Base-by-base conservation (phyloP, 2,113 vertebrate genomes). In the Clinocottus analis region DNA sequence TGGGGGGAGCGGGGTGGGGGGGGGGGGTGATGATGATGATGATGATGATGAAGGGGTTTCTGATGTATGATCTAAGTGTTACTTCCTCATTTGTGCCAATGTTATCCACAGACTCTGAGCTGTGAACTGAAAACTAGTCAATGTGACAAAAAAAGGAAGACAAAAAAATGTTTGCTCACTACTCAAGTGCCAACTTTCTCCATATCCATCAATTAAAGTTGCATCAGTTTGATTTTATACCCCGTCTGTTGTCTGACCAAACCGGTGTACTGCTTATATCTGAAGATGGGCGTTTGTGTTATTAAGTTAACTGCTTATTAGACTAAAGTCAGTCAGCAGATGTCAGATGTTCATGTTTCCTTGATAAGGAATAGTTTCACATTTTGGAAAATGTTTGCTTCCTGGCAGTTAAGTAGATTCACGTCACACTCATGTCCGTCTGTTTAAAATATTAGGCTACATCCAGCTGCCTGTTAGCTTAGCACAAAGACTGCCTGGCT, bases 31-130 rank as follows among this genome's bases (percentile, higher is more conserved):
- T 11, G 39, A 41, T 2, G 31, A 31, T n/a, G 17, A 39, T 17
- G 5, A 3, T 33, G 37, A 17, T 1, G 13, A 33, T 23, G 21
- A 7, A 8, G 41, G 47, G 67, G 81, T 64, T 83, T 68, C 55
- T 73, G 72, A 85, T 70, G 66, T 77, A 63, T 85, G 82, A 83
- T 84, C 56, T 83, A 90, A 82, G 85, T 84, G 86, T 90, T 87
- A 80, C 80, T 87, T 90, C 68, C 77, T 87, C 62, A 83, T 89
- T 81, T 83, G 91, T 91, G 90, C 89, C 91, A 88, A 89, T 77
- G 79, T 89, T 89, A 75, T 85, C 83, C 89, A 83, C 87, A 84
- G 82, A 90, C 88, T 81, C 80, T 77, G 85, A 91, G 89, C 89
- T 93, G 90, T 93, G 90, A 90, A 91, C 63, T 79, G 65, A 87